phyloP scores from a whole-genome alignment of 2,888 invertebrate species.

The Endomychus coccineus region DNA sequence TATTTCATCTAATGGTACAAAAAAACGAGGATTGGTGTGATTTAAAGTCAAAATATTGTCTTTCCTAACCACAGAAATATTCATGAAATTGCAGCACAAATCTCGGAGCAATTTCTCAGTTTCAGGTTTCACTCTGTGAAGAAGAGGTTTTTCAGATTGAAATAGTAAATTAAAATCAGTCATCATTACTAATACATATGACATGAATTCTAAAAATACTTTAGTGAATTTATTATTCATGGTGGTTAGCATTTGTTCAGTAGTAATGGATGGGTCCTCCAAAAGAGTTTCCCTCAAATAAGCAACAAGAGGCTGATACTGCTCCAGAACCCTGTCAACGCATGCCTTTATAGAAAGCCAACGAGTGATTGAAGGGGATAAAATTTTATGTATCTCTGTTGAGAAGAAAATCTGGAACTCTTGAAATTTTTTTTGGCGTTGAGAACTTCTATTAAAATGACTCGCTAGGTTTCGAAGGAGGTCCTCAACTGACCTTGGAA shows the following conservation, averaged over 20 bases:
- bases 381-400: constrained; percentile 31
- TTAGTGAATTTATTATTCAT: no score
- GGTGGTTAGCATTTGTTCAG: no score
- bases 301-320: no score
- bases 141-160: constrained; percentile 23
- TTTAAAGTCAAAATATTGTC: constrained; percentile 11
- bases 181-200: no score
- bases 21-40: constrained; percentile 13
- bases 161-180: no score
- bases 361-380: constrained; percentile 17
- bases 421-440: constrained; percentile 21
- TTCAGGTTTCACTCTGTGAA: constrained; percentile 21
- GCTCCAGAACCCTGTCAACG: neutral
- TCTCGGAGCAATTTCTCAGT: constrained; percentile 20
- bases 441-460: constrained; percentile 21
- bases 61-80: constrained; percentile 11
- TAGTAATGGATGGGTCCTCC: no score
- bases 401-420: constrained; percentile 32
- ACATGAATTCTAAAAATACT: no score
- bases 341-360: constrained; percentile 32
- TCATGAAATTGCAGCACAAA: constrained; percentile 16
- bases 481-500: constrained; percentile 29
- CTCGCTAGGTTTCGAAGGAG: constrained; percentile 24
- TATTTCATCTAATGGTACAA: constrained; percentile 8
- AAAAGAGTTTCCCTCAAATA: no score